These are phyloP conservation scores for Liodrosophila aerea DNA, from an alignment of 2,888 invertebrate species.

Conservation along the genomic window DNA sequence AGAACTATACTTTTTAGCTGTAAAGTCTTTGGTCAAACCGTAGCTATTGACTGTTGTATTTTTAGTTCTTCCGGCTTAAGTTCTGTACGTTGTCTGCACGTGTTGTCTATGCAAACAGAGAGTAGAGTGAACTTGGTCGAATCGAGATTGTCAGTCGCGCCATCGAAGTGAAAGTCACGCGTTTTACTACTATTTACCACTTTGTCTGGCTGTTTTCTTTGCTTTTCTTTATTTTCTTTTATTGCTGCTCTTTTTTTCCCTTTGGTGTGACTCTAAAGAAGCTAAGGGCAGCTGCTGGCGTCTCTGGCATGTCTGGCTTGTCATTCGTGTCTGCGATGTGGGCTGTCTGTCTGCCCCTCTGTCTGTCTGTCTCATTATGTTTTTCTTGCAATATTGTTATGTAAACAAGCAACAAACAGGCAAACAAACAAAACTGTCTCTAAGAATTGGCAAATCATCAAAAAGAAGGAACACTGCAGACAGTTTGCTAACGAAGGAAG, in stretches of 20 bases:
- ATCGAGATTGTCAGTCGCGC: conserved; percentile 37
- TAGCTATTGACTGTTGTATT: conserved; percentile 20
- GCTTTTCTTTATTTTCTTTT: conserved; percentile 11
- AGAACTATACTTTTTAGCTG: too few species aligned
- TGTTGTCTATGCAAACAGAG: conserved; percentile 64
- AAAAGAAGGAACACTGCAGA: conserved; percentile 23
- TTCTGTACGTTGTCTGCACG: conserved; percentile 49
- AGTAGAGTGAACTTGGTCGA: conserved; percentile 32
- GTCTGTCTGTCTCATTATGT: conserved; percentile 67
- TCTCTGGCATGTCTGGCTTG: conserved; percentile 42
- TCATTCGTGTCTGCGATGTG: conserved; percentile 37
- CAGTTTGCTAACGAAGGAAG: conserved; percentile 52
- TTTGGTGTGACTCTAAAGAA: conserved; percentile 22
- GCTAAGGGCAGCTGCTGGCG: conserved; percentile 26
- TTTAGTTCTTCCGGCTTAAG: not conserved
- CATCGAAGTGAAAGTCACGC: conserved; percentile 78
- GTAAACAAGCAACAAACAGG: conserved; percentile 58
- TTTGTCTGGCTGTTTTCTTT: conserved; percentile 59
- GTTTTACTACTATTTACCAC: conserved; percentile 72
- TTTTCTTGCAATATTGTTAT: conserved; percentile 67
- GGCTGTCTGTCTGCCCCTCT: conserved; percentile 18
- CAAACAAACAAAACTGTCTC: conserved; percentile 37
- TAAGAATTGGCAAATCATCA: conserved; percentile 60
- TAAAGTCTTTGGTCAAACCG: conserved; percentile 1
- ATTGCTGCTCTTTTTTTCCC: conserved; percentile 14